Conservation (phyloP, 2,888 invertebrate species). For the Drosophila siamana region DNA sequence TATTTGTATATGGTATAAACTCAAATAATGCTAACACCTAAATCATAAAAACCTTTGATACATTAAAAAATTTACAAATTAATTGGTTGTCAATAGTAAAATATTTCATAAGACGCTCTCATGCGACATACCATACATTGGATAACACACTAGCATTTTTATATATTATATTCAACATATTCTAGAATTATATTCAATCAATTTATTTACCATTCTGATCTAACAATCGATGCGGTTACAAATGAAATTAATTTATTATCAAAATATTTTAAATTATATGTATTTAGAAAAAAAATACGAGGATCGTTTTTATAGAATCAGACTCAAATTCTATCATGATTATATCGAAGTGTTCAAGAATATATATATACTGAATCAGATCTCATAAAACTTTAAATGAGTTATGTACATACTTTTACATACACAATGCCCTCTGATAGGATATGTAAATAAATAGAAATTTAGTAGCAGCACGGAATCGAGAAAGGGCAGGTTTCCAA, state of each 20-base stretch:
- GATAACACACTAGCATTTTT: not conserved
- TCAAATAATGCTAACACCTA: not conserved
- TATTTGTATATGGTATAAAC: not conserved
- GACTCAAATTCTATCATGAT: not conserved
- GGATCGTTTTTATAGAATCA: not conserved
- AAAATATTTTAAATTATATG: not conserved
- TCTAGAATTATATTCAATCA: conserved; percentile 5
- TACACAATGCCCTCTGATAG: no score
- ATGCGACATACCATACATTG: conserved; percentile 8
- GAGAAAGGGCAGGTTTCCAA: no score
- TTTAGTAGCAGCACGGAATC: no score
- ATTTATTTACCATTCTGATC: not conserved
- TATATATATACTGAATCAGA: no score
- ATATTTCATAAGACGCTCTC: conserved; percentile 19
- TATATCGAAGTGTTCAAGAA: not conserved
- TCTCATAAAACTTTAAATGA: no score
- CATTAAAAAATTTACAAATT: conserved; percentile 10
- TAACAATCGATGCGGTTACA: not conserved
- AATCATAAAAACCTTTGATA: conserved; percentile 5
- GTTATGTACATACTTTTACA: no score
- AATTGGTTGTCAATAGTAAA: conserved; percentile 25
- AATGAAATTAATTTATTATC: not conserved
- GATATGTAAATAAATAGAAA: no score
- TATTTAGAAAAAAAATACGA: not conserved
- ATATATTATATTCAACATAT: not conserved